Evolutionary conservation across 2,113 vertebrate species (phyloP).

Genomic region (Alosa alosa): DNA sequence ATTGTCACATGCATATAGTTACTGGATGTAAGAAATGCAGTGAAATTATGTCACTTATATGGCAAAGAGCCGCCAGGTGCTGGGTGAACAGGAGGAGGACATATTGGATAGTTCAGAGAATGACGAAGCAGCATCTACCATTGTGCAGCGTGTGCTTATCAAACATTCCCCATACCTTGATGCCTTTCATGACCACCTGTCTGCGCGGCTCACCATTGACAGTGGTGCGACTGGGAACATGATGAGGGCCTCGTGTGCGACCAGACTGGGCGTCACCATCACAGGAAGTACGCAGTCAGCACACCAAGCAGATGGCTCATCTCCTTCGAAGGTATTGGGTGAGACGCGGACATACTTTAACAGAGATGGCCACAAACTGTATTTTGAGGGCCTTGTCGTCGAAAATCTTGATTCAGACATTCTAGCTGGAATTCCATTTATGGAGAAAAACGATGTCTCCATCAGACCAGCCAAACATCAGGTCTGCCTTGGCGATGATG

Average conservation of each 20-base stretch:
- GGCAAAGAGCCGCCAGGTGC: not conserved
- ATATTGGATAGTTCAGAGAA: not conserved
- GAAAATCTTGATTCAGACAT: not conserved
- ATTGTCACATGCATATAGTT: too few species aligned
- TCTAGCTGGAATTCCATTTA: too few species aligned
- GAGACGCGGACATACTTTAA: not conserved
- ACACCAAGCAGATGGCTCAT: not conserved
- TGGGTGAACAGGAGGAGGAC: not conserved
- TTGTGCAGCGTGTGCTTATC: not conserved
- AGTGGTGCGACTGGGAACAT: too few species aligned
- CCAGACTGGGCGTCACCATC: not conserved
- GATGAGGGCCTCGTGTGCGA: not conserved
- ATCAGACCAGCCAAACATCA: too few species aligned
- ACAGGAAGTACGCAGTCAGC: slow-evolving; percentile 6
- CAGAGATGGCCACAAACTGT: not conserved
- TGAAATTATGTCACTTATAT: too few species aligned
- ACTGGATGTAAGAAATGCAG: too few species aligned
- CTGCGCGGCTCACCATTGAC: too few species aligned
- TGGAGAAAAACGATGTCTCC: too few species aligned
- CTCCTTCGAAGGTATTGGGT: slow-evolving; percentile 3
- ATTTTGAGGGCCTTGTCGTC: not conserved
- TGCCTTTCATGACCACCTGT: too few species aligned
- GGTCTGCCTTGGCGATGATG: too few species aligned
- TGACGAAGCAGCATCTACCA: not conserved
- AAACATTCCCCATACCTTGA: not conserved